Conservation (phyloP, 2,113 vertebrate species). For the Hassar affinis region DNA sequence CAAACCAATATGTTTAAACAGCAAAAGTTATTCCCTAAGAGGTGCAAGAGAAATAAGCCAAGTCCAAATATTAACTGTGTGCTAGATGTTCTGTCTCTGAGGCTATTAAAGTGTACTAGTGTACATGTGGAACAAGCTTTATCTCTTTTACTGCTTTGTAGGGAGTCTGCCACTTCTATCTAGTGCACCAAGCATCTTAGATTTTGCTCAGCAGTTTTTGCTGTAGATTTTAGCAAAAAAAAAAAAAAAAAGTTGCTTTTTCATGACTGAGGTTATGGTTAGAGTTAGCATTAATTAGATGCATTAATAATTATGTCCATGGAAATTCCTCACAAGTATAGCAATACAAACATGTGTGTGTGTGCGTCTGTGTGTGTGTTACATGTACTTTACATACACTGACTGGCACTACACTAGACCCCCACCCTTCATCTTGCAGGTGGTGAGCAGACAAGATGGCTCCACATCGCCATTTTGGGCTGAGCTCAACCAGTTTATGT, state of each 20-base stretch:
- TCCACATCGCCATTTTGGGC: not conserved
- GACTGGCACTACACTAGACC: not conserved
- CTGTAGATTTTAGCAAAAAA: too few relatives aligned
- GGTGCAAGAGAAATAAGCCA: not conserved
- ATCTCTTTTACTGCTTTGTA: slow-evolving; percentile 11
- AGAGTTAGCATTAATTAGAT: too few relatives aligned
- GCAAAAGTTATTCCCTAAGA: slow-evolving; percentile 6
- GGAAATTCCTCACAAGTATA: too few relatives aligned
- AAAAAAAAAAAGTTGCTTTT: too few relatives aligned
- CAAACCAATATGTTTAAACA: not conserved
- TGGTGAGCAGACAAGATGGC: not conserved
- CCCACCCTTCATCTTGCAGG: not conserved
- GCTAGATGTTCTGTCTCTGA: not conserved
- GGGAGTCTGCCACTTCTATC: not conserved
- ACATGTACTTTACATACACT: too few relatives aligned
- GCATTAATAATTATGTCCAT: too few relatives aligned
- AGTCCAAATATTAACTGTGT: not conserved
- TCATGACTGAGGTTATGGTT: too few relatives aligned
- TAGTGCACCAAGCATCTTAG: not conserved
- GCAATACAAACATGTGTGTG: too few relatives aligned
- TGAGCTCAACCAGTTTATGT: not conserved
- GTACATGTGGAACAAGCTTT: not conserved
- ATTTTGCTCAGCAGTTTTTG: slow-evolving; percentile 1
- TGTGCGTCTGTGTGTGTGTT: too few relatives aligned
- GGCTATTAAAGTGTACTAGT: not conserved